phyloP scores from a whole-genome alignment of 1,140 invertebrate species.

The Platorchestia sp. region DNA sequence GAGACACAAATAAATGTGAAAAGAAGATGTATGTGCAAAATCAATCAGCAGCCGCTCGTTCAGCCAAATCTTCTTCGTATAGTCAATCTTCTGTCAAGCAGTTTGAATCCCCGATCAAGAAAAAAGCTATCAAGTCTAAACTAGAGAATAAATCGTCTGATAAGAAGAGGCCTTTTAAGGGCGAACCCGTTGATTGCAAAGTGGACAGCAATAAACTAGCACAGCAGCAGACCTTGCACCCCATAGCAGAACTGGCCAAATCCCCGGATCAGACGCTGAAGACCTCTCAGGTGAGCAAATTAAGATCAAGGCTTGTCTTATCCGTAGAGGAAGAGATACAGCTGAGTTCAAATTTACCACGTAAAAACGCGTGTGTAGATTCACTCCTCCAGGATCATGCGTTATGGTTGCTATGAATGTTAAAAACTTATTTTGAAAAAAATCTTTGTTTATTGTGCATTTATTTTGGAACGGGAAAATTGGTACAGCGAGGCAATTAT shows the following conservation, averaged over 20 bases:
- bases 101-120: constrained; percentile 52
- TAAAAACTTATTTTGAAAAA: no score
- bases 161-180: not conserved
- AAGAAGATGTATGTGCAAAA: constrained; percentile 56
- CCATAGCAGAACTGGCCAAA: not conserved
- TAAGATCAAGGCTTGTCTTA: not conserved
- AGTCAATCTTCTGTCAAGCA: not conserved
- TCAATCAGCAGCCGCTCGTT: not conserved
- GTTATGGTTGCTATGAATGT: no score
- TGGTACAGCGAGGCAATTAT: no score
- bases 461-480: no score
- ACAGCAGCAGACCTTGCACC: constrained; percentile 12
- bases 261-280: not conserved
- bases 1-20: constrained; percentile 65
- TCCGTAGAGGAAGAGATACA: no score
- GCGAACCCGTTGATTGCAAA: not conserved
- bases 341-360: no score
- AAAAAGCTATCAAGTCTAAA: not conserved
- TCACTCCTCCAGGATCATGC: no score
- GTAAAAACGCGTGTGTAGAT: no score
- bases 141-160: constrained; percentile 40
- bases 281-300: not conserved
- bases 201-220: constrained; percentile 25
- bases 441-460: no score
- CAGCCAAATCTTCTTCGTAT: not conserved